Evolutionary conservation across 2,888 invertebrate species (phyloP).

Genomic region (Nephrotoma guestfalica): DNA sequence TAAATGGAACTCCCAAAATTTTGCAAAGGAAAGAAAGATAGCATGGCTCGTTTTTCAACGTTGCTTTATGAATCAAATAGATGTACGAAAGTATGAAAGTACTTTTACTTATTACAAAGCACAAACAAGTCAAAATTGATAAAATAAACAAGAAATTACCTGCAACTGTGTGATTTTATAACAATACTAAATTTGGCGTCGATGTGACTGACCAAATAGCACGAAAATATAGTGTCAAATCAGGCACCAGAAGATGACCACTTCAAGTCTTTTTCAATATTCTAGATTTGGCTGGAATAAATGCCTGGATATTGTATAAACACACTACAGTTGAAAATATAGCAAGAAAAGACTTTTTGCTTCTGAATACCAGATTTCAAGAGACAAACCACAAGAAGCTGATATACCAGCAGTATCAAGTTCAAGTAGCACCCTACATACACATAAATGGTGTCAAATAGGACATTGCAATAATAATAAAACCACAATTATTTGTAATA

Average conservation of each 20-base stretch:
- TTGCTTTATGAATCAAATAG: slow-evolving; percentile 11
- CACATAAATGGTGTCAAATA: slow-evolving; percentile 13
- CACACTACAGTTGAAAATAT: no score
- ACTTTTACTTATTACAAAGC: slow-evolving; percentile 15
- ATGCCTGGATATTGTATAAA: slow-evolving; percentile 18
- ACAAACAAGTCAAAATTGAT: slow-evolving; percentile 16
- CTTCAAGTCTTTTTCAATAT: slow-evolving; percentile 17
- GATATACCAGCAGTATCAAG: not conserved
- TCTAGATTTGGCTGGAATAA: no score
- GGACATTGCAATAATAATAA: slow-evolving; percentile 13
- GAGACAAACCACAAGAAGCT: not conserved
- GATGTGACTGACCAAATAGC: no score
- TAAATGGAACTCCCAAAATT: slow-evolving; percentile 13
- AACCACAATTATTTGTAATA: slow-evolving; percentile 9
- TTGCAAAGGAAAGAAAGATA: slow-evolving; percentile 13
- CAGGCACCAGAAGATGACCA: slow-evolving; percentile 16
- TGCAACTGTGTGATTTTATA: slow-evolving; percentile 11
- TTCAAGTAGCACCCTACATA: not conserved
- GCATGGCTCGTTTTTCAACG: slow-evolving; percentile 11
- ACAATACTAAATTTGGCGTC: slow-evolving; percentile 15
- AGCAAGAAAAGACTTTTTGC: slow-evolving; percentile 15
- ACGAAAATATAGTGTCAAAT: slow-evolving; percentile 11
- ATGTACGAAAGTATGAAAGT: slow-evolving; percentile 15
- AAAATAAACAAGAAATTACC: slow-evolving; percentile 15
- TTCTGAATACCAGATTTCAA: slow-evolving; percentile 5